Evolutionary conservation across 1,140 invertebrate species (phyloP).

Genomic region (Theocolax elegans): DNA sequence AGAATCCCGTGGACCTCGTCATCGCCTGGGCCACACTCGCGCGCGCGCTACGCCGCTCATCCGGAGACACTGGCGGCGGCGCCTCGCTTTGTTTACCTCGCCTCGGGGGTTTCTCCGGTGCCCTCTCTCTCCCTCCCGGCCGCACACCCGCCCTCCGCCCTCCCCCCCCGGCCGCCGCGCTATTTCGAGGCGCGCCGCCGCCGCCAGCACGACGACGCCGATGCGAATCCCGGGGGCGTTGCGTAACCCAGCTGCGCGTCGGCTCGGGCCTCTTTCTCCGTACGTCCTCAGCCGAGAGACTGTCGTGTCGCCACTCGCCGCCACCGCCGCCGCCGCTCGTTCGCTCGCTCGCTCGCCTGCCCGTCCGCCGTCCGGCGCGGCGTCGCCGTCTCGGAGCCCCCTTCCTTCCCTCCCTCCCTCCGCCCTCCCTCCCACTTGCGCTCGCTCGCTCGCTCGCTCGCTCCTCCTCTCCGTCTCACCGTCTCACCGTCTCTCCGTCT

Average conservation of each 20-base stretch:
- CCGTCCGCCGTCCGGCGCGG: not conserved
- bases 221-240: not conserved
- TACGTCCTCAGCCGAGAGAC: too few relatives aligned
- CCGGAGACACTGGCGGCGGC: not conserved
- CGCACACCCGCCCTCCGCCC: not conserved
- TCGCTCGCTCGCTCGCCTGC: not conserved
- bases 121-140: too few relatives aligned
- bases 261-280: too few relatives aligned
- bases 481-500: not conserved
- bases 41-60: too few relatives aligned
- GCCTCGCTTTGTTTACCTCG: conserved; percentile 15
- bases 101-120: too few relatives aligned
- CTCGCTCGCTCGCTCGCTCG: too few relatives aligned
- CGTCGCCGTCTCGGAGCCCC: not conserved
- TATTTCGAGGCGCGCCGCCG: not conserved
- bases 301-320: not conserved
- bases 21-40: too few relatives aligned
- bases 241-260: too few relatives aligned
- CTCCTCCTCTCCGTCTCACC: not conserved
- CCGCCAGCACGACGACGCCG: too few relatives aligned
- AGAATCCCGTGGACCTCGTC: too few relatives aligned
- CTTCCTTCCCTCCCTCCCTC: too few relatives aligned
- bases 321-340: not conserved
- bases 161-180: not conserved
- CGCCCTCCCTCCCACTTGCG: not conserved